Evolutionary conservation across 2,797 vertebrate genomes (phyloP), one percentile per base, ranked within the genome.

Genomic region (Okamejei kenojei): DNA sequence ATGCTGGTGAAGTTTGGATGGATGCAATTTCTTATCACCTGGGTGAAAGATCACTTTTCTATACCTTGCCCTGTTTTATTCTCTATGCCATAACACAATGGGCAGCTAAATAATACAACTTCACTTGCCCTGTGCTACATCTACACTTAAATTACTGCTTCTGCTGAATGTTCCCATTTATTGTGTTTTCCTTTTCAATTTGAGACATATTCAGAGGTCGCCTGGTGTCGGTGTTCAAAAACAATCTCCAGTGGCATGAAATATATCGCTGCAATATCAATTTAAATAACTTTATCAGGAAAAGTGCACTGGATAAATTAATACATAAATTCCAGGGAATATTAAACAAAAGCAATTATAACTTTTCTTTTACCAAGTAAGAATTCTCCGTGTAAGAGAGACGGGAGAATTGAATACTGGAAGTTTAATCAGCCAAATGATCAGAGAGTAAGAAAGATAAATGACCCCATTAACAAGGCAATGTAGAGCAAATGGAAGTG

Each of bases 241-340:
- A 35, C 63, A 88, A 88, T 68, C 61, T 68, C 7, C 84, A 7
- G 61, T 68, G 84, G 35, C 29, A 68, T 23, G 63, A 65, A 68
- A 88, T 88, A 68, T 88, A 88, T 68, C 35, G 84, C 63, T 68
- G 84, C 84, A 88, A 88, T 88, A 88, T 68, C 65, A 88, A 88
- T 68, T 88, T 54, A 88, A 88, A 88, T 88, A 88, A 88, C 84
- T 68, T 88, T 88, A 10, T 88, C 65, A 88, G 32, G 84, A 88
- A 88, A 88, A 35, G 61, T 11, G 61, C 19, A 68, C 15, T 32
- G 84, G 8, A 88, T 88, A 88, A 88, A 88, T 88, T 68, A 68
- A 88, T 68, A 88, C 84, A 88, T 88, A 88, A 88, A 88, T 88
- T 88, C 84, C 63, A 35, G n/a, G 84, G 84, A 88, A 88, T 88